Base-by-base conservation (phyloP, 37 sponge, comb jelly and placozoan genomes). In the Oopsacas minuta region DNA sequence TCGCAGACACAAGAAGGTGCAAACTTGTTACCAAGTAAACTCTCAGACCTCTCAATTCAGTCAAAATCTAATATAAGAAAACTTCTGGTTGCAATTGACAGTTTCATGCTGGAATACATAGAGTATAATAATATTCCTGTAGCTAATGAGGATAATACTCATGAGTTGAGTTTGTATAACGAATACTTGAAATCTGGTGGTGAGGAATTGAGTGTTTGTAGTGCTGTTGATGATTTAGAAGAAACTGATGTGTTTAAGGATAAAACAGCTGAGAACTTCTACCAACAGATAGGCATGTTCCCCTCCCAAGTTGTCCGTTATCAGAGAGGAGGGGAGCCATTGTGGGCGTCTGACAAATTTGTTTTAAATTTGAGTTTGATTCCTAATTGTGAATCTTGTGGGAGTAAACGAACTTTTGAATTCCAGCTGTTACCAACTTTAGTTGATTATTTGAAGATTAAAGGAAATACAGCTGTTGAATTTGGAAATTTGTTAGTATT, bases 351-450 rank as follows among this genome's bases (percentile, higher is more conserved):
- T 61, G 22, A 12, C 30, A 61, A 61, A 12, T 61, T 61, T n/a
- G 75, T 3, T 5, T 34, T 32, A 34, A n/a, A 61, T 61, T 61
- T 61, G 22, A n/a, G 75, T n/a, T 61, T 61, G 30, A n/a, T 61
- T 10, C 75, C 75, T 25, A 61, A 61, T 34, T 61, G 75, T 61
- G 75, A 61, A n/a, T 10, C 30, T 10, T 61, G 75, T 61, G 75
- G 75, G 1, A 3, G 17, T 5, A 61, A 61, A n/a, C 7, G 75
- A 12, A 61, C 75, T 25, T 61, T 61, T 61, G 75, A 61, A 61
- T 61, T 61, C 22, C 75, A 61, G 75, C 75, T 61, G 7, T 61
- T 61, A 12, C 75, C 75, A 61, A 61, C 75, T n/a, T 61, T 61
- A n/a, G 75, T 61, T 20, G 75, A 61, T 25, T 61, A 10, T 10